phyloP scores from a whole-genome alignment of 2,113 vertebrate genomes.

The Pollimyrus isidori region DNA sequence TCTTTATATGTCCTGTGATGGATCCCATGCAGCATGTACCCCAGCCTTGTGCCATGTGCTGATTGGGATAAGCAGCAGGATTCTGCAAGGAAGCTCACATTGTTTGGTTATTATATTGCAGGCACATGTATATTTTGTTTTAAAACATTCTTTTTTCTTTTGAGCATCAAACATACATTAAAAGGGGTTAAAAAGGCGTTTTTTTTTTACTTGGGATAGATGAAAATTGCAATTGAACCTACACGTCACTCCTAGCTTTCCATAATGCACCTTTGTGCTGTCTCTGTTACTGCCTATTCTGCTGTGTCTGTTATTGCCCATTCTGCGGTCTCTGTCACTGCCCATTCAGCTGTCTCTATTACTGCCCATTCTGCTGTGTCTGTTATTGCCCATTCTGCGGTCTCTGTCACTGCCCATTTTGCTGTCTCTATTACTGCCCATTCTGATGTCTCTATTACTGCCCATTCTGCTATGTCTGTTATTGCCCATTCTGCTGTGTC shows the following conservation, averaged over 20 bases:
- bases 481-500: not conserved
- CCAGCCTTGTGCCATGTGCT: not conserved
- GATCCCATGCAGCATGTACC: not conserved
- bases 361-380: not conserved
- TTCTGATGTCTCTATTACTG: not conserved
- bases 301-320: too few species aligned
- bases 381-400: not conserved
- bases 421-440: not conserved
- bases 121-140: not conserved
- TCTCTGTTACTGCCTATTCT: not conserved
- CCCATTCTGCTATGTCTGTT: not conserved
- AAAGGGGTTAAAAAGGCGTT: not conserved
- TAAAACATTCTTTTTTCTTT: not conserved
- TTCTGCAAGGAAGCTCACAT: not conserved
- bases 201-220: not conserved
- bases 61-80: not conserved
- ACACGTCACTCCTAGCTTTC: not conserved
- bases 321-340: too few species aligned
- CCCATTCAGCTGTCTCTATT: not conserved
- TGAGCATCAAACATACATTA: not conserved
- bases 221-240: not conserved
- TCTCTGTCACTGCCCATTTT: not conserved
- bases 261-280: not conserved
- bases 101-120: not conserved
- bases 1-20: not conserved